A percentile compares a stretch with the other conserved stretches of the same genome.
Evolutionary conservation across 2,888 invertebrate genomes (phyloP).

Genomic region (Neoitamus cyanurus): DNA sequence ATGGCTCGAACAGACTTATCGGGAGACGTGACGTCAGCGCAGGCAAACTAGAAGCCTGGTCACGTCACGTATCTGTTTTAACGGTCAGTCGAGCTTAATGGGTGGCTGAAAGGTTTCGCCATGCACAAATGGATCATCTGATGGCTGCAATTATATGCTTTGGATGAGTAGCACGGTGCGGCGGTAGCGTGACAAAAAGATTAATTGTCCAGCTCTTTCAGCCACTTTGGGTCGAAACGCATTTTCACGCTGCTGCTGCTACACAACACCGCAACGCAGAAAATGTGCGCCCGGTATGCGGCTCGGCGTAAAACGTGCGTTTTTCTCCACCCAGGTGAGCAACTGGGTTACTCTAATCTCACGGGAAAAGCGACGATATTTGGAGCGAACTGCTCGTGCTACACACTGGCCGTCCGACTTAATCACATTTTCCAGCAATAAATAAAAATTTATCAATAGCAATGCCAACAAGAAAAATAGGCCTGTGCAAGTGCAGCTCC

Average conservation of each 20-base stretch:
- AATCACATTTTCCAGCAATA: neutral
- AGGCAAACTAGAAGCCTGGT: neutral
- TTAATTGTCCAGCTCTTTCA: neutral
- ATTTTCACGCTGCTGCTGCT: neutral
- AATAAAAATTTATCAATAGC: neutral
- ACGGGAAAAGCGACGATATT: neutral
- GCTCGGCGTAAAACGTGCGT: neutral
- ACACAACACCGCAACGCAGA: neutral
- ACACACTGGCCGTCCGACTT: neutral
- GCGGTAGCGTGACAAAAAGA: neutral
- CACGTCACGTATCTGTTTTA: neutral
- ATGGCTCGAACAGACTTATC: neutral
- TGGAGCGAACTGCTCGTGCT: neutral
- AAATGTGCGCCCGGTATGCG: neutral
- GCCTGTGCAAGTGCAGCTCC: neutral
- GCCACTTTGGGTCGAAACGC: neutral
- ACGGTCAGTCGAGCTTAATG: neutral
- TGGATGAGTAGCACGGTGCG: neutral
- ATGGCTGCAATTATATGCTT: neutral
- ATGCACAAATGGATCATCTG: neutral
- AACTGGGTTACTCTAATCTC: neutral
- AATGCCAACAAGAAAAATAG: neutral
- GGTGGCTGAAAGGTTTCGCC: neutral
- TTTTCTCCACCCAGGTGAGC: neutral
- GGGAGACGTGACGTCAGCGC: neutral